Base-by-base conservation (phyloP, 2,797 vertebrate species). In the Melanotaenia maccullochi region DNA sequence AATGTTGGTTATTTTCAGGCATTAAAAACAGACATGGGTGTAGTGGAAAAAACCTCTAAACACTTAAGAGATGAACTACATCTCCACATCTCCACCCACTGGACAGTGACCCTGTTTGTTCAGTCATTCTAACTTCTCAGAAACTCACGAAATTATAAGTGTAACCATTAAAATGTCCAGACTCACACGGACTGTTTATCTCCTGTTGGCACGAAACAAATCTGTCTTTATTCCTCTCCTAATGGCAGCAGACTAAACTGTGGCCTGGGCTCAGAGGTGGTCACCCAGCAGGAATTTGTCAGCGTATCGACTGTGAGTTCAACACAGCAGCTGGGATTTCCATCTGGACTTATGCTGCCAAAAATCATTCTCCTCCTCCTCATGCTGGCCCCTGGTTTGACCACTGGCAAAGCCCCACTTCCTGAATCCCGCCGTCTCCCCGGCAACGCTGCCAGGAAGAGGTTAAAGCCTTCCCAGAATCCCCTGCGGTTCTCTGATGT, bases 401-500 rank as follows among this genome's bases (percentile, higher is more conserved):
- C 82, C 55, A 13, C 85, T 78, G 78, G 82, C 88, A 83, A 56
- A 85, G 38, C 52, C 80, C 77, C 73, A 79, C 83, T 87, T 91
- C 89, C 89, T 89, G 81, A 74, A 84, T 73, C 84, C 78, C 42
- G 5, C 55, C 1, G 64, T 90, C 76, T 75, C 88, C 83, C 76
- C 35, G 61, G 85, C 83, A 91, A 91, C 83, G 1, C 51, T 40
- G 58, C 55, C 3, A 84, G 77, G 87, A 90, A 82, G 81, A 84
- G 82, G 86, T 84, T 83, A 83, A 81, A 86, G 20, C 64, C 73
- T 75, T 80, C 87, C 85, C 89, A 90, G 74, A 86, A 90, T 83
- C 22, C 82, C 40, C 16, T 60, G 83, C 42, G 20, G 67, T 67
- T 75, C 73, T 52, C 72, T 60, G 69, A 64, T 52, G 64, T 61